Percentiles rank a stretch among this genome's conserved stretches.
These are phyloP conservation scores for Numenius arquata DNA, from an alignment of 2,113 vertebrate species.

Conservation along the genomic window DNA sequence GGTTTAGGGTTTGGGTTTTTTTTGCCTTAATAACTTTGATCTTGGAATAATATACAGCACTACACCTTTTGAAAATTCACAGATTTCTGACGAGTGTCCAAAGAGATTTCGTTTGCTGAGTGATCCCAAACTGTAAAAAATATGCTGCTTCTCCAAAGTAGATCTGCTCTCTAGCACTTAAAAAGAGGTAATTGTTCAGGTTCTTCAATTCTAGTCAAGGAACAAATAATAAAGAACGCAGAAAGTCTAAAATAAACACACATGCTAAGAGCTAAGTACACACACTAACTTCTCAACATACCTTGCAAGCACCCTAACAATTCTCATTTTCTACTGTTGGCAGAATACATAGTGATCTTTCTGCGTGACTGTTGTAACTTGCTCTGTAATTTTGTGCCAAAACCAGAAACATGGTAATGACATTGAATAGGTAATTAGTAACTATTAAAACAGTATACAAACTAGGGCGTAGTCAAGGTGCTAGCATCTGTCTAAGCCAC, in stretches of 20 bases:
- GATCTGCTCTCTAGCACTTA: background rate
- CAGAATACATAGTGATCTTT: conserved; percentile 49
- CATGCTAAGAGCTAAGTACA: background rate
- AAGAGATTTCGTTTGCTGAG: background rate
- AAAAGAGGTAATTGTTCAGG: background rate
- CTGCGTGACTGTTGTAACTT: conserved; percentile 74
- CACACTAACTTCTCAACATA: background rate
- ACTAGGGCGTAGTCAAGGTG: conserved; percentile 71
- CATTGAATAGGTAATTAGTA: conserved; percentile 77
- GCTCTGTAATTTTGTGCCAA: conserved; percentile 67
- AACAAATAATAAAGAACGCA: background rate
- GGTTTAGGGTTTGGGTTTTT: background rate
- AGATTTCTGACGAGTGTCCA: background rate
- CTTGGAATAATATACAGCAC: background rate
- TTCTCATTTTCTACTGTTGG: conserved; percentile 40
- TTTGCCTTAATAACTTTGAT: background rate
- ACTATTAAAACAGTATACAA: conserved; percentile 78
- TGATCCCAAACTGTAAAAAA: background rate
- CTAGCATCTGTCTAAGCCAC: conserved; percentile 73
- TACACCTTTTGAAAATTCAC: background rate
- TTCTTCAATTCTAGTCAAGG: background rate
- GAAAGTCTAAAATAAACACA: conserved; percentile 32
- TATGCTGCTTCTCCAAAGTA: fast-evolving
- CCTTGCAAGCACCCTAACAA: conserved; percentile 4
- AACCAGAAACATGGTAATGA: conserved; percentile 66